Evolutionary conservation across 1,140 invertebrate genomes (phyloP).

Genomic region (Campoletis sonorensis): DNA sequence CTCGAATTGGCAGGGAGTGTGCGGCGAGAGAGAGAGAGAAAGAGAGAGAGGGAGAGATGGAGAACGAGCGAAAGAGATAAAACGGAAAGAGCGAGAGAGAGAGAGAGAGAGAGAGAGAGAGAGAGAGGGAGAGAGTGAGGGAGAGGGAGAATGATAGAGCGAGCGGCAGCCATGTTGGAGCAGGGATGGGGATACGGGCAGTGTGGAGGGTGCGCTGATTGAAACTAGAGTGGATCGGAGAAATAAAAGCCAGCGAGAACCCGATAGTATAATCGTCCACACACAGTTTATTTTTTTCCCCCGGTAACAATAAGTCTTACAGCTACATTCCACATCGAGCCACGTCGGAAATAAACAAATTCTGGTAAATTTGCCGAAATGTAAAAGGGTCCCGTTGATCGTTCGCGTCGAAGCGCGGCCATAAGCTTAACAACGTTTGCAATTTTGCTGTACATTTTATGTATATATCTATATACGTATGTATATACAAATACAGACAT

Average conservation of each 20-base stretch:
- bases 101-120: conserved; percentile 1
- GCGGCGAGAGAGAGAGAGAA: background rate
- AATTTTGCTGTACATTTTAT: too few relatives aligned
- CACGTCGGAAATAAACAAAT: conserved; percentile 2
- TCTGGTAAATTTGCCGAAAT: conserved; percentile 2
- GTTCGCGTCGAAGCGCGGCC: background rate
- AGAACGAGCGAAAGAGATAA: conserved; percentile 10
- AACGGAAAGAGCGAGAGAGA: conserved; percentile 33
- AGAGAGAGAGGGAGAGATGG: conserved; percentile 14
- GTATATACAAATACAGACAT: background rate
- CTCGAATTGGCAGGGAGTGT: conserved; percentile 26
- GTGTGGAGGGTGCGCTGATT: conserved; percentile 55
- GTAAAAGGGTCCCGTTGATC: background rate
- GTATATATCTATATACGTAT: background rate
- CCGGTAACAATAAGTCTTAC: conserved; percentile 15
- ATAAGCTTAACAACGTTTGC: too few relatives aligned
- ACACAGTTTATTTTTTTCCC: conserved; percentile 7
- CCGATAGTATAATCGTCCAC: conserved; percentile 17
- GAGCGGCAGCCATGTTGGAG: conserved; percentile 54
- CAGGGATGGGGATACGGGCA: conserved; percentile 51
- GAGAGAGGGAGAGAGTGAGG: background rate
- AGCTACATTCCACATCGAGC: background rate
- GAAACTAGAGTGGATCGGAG: conserved; percentile 47
- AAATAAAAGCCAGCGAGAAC: conserved; percentile 14
- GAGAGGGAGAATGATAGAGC: background rate